Conservation (phyloP, 2,113 vertebrate genomes). For the Otocyon megalotis region DNA sequence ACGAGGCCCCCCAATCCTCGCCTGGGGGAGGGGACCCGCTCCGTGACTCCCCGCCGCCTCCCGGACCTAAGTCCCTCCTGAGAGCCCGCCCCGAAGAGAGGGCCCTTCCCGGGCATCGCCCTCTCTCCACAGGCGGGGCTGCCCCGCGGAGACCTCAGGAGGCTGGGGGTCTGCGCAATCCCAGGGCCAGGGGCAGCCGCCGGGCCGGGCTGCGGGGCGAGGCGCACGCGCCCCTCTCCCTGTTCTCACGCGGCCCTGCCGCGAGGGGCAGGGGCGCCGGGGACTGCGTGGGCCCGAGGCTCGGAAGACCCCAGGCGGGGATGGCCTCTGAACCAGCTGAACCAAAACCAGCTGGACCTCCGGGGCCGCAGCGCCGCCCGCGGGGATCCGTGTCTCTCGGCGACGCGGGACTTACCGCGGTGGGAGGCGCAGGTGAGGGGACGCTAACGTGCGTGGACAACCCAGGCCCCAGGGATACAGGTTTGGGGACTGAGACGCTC, state of each 20-base stretch:
- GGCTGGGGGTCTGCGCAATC: background rate
- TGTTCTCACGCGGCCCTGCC: background rate
- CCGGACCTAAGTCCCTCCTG: background rate
- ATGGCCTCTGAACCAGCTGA: background rate
- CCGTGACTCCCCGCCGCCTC: too few relatives aligned
- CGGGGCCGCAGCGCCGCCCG: background rate
- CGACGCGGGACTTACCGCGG: background rate
- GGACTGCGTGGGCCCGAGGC: background rate
- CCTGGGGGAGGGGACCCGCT: too few relatives aligned
- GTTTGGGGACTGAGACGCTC: accelerated
- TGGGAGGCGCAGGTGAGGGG: too few relatives aligned
- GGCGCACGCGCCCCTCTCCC: background rate
- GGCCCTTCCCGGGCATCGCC: background rate
- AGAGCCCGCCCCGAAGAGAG: too few relatives aligned
- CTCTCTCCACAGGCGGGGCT: background rate
- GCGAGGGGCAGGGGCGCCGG: too few relatives aligned
- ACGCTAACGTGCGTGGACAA: too few relatives aligned
- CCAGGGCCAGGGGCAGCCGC: too few relatives aligned
- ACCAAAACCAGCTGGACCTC: background rate
- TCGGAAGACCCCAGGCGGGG: background rate
- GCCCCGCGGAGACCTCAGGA: accelerated
- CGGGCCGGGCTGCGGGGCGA: background rate
- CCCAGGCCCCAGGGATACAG: accelerated
- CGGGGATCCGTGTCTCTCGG: background rate
- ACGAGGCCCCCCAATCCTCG: too few relatives aligned